Conservation (phyloP, 1,140 invertebrate genomes). For the Pectinophora gossypiella region DNA sequence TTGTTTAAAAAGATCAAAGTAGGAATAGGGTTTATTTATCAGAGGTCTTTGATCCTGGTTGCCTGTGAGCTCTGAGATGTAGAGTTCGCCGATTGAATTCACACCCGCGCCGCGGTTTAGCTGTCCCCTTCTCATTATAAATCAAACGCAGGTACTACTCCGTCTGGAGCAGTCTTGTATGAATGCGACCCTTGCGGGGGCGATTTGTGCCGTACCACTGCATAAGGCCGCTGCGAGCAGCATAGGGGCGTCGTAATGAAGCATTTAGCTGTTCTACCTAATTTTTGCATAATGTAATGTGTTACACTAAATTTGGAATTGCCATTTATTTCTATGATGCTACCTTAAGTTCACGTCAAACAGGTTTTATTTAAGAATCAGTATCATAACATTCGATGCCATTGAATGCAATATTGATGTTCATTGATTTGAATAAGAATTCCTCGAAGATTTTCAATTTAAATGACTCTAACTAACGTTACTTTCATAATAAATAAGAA, state of each 20-base stretch:
- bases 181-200: constrained; percentile 37
- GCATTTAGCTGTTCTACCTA: neutral
- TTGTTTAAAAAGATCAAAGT: constrained; percentile 5
- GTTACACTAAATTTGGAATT: neutral
- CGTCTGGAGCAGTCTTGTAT: constrained; percentile 51
- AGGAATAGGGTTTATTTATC: neutral
- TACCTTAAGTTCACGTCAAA: too few species aligned
- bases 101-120: constrained; percentile 44
- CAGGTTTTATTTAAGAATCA: neutral
- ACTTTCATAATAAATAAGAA: constrained; percentile 31
- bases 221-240: neutral
- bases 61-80: constrained; percentile 29
- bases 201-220: constrained; percentile 22
- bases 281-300: neutral
- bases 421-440: neutral
- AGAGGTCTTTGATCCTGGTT: constrained; percentile 29
- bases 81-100: constrained; percentile 50
- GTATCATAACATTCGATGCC: neutral
- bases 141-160: constrained; percentile 66
- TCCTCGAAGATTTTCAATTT: neutral
- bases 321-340: too few species aligned
- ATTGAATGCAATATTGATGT: too few species aligned
- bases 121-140: constrained; percentile 67
- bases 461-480: constrained; percentile 10
- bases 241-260: neutral